Base-by-base conservation (phyloP, 2,797 vertebrate genomes). In the Enteromius fasciolatus region DNA sequence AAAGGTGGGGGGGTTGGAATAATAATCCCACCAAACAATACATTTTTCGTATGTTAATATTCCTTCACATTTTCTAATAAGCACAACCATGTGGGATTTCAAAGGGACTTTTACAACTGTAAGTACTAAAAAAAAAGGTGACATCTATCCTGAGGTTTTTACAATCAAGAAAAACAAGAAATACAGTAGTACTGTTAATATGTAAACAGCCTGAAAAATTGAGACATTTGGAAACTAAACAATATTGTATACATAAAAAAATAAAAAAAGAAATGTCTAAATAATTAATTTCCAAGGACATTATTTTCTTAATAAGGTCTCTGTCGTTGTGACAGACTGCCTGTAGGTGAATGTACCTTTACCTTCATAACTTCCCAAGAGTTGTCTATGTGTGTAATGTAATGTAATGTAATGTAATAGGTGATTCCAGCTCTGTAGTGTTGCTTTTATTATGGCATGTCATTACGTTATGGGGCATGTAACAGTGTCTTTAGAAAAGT, bases 111-210 rank as follows among this genome's bases (percentile, higher is more conserved):
- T 52, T 81, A 74, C 5, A 9, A 63, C 25, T 81, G 57, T 64
- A 74, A 52, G 41, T 66, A 78, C 63, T 67, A 41, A 72, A 80
- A 68, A n/a, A 39, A 59, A 77, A 36, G 50, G 36, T 84, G 68
- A 81, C 67, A 77, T 86, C 85, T 84, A 89, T 89, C 95, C 94
- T 94, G 94, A 95, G 94, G 92, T 91, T 92, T 92, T 91, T 84
- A 92, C 85, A 91, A 87, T 86, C 81, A 91, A 88, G 90, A 17
- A 76, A 72, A 79, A 64, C 64, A 76, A 66, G 76, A 68, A 69
- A 86, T 67, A 85, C 79, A 87, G 82, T 80, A 85, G 81, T 82
- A 84, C 14, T 84, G 46, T 18, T 61, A 69, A 84, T 14, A 85
- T 59, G 57, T 77, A 70, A 77, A 69, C 64, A 54, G 54, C 63